Evolutionary conservation across 1,140 invertebrate species (phyloP).

Genomic region (Neelides sp.): DNA sequence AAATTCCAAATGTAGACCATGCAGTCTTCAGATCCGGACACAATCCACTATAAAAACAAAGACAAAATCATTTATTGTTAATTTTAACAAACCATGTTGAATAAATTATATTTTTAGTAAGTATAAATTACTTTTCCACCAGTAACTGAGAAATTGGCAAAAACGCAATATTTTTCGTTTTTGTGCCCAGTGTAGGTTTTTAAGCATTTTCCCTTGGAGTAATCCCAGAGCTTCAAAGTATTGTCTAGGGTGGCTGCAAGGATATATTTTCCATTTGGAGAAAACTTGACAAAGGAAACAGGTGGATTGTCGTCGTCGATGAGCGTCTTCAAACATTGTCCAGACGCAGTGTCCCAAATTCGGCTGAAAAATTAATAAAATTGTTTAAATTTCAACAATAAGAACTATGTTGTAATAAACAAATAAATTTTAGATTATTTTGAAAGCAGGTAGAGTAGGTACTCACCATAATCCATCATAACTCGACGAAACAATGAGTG

Average conservation of each 20-base stretch:
- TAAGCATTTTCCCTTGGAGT: slow-evolving; percentile 91
- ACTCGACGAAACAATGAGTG: slow-evolving; percentile 94
- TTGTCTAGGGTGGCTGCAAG: slow-evolving; percentile 96
- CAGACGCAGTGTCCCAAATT: slow-evolving; percentile 98
- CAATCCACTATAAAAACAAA: slow-evolving; percentile 76
- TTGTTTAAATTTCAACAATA: slow-evolving; percentile 1
- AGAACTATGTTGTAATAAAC: neutral
- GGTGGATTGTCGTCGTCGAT: slow-evolving; percentile 93
- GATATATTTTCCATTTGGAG: slow-evolving; percentile 99
- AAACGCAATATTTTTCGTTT: slow-evolving; percentile 99
- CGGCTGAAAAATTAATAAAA: slow-evolving; percentile 52
- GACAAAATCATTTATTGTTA: slow-evolving; percentile 15
- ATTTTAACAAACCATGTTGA: neutral
- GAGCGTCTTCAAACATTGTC: slow-evolving; percentile 96
- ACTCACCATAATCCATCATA: slow-evolving; percentile 97
- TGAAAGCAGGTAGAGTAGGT: too few relatives aligned
- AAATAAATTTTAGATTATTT: slow-evolving; percentile 10
- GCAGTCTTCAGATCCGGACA: slow-evolving; percentile 98
- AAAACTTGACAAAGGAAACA: slow-evolving; percentile 99
- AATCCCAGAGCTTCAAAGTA: slow-evolving; percentile 97
- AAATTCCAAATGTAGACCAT: slow-evolving; percentile 99
- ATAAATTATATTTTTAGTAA: neutral
- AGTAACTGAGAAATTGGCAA: slow-evolving; percentile 99
- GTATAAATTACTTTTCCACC: slow-evolving; percentile 74
- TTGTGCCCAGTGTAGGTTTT: slow-evolving; percentile 97